These are phyloP conservation scores for Tipula lateralis DNA, from an alignment of 2,888 invertebrate genomes.

Conservation along the genomic window DNA sequence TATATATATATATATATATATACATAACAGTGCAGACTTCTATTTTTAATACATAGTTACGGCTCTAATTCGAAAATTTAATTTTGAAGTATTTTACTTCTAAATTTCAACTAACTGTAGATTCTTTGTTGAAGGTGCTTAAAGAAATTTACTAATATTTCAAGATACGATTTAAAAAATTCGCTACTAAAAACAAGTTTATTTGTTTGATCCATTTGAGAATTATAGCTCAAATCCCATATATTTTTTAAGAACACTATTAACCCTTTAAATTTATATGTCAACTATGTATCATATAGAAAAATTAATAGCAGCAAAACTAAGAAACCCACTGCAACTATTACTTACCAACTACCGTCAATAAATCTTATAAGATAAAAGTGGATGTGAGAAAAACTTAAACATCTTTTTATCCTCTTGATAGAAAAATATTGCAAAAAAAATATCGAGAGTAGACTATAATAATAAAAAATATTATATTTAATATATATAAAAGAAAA, in stretches of 20 bases:
- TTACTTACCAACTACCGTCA: neutral
- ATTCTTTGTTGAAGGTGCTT: too few species aligned
- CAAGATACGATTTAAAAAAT: too few species aligned
- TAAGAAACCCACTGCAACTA: neutral
- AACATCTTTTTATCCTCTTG: neutral
- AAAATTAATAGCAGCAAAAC: neutral
- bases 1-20: too few species aligned
- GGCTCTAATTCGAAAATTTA: too few species aligned
- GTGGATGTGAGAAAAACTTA: neutral
- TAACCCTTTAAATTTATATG: neutral
- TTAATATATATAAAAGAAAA: neutral
- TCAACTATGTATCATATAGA: neutral
- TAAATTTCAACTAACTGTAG: too few species aligned
- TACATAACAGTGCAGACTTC: too few species aligned
- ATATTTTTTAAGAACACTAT: neutral
- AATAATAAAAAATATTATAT: neutral
- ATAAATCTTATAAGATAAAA: neutral
- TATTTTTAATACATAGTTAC: too few species aligned
- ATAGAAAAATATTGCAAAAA: neutral
- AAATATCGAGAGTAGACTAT: neutral
- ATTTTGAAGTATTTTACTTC: too few species aligned
- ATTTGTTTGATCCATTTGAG: neutral
- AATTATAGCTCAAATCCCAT: neutral
- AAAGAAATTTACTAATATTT: too few species aligned
- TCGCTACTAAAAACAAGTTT: too few species aligned